Evolutionary conservation across 2,797 vertebrate genomes (phyloP), one percentile per base, ranked within the genome.

Genomic region (Coluber constrictor): DNA sequence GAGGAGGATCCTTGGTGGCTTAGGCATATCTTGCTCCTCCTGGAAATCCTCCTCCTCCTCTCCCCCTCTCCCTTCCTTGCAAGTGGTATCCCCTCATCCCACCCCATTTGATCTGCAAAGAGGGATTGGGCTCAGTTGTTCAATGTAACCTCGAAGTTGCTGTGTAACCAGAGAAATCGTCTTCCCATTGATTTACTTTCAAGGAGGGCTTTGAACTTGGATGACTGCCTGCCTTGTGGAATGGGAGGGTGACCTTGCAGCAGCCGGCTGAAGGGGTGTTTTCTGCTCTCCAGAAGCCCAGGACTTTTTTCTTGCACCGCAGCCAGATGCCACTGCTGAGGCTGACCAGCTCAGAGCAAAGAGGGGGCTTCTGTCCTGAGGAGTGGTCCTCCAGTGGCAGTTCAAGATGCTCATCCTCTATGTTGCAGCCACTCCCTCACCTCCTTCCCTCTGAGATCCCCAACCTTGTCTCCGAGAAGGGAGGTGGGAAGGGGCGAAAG

Each of bases 101-200:
- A 66, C 97, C 96, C 94, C 0, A 3, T 37, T 51, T 96, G 96
- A 4, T 32, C 83, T 15, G 96, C 97, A 97, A 98, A 89, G 97
- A 96, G 97, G 97, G 97, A 97, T 96, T 94, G 95, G 66, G 95
- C 95, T 96, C 94, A 96, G 97, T 97, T 97, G 92, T 97, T 96
- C 96, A 96, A 90, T 97, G 97, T 97, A 97, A 97, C 96, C 97
- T 97, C 95, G 95, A 96, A 97, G 97, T 96, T 97, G 97, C 97
- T 97, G 96, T 96, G 97, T 97, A 97, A 98, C 97, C 97, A 97
- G 97, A 96, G 96, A 96, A 97, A 96, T 96, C 97, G 94, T 83
- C 18, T 0, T 95, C 96, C 96, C 96, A 95, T 93, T 47, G 97
- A 94, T 93, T 95, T 93, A 47, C 96, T 97, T 97, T 97, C 97